A percentile compares a stretch with the other conserved stretches of the same genome.
Evolutionary conservation across 2,888 invertebrate species (phyloP).

Genomic region (Caenorhabditis sulstoni): DNA sequence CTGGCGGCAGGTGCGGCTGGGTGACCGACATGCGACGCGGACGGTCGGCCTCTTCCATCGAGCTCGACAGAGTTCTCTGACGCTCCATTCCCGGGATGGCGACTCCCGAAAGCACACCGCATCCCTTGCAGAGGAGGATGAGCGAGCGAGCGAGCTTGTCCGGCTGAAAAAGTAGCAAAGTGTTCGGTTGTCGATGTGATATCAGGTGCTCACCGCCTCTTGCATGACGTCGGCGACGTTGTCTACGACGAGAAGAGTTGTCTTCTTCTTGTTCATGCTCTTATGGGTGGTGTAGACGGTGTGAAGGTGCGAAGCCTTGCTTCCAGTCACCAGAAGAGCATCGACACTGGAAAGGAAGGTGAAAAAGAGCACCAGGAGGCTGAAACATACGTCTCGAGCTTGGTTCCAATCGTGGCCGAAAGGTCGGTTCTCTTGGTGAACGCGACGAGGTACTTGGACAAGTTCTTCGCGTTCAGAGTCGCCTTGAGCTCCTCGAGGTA

Average conservation of each 20-base stretch:
- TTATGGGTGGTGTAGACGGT: slow-evolving; percentile 88
- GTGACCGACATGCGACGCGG: slow-evolving; percentile 79
- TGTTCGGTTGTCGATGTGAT: neutral
- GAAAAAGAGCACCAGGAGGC: neutral
- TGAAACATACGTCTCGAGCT: slow-evolving; percentile 76
- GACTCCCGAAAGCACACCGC: slow-evolving; percentile 84
- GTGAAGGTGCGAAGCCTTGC: slow-evolving; percentile 87
- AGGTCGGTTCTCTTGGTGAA: slow-evolving; percentile 79
- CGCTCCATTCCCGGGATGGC: slow-evolving; percentile 80
- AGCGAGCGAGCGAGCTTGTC: slow-evolving; percentile 91
- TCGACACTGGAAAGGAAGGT: slow-evolving; percentile 83
- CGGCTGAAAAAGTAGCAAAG: slow-evolving; percentile 84
- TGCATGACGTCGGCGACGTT: slow-evolving; percentile 90
- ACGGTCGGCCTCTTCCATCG: slow-evolving; percentile 81
- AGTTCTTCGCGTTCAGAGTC: slow-evolving; percentile 77
- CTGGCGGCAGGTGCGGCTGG: slow-evolving; percentile 65
- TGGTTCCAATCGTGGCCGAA: slow-evolving; percentile 75
- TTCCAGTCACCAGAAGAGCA: slow-evolving; percentile 88
- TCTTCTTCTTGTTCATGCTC: slow-evolving; percentile 88
- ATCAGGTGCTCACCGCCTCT: slow-evolving; percentile 86
- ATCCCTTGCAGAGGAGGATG: slow-evolving; percentile 91
- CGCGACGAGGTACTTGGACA: slow-evolving; percentile 75
- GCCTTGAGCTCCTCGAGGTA: slow-evolving; percentile 76
- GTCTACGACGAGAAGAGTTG: slow-evolving; percentile 90
- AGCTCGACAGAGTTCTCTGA: slow-evolving; percentile 78